A percentile compares a stretch with the other conserved stretches of the same genome.
Evolutionary conservation across 2,113 vertebrate genomes (phyloP).

Genomic region (Tichodroma muraria): DNA sequence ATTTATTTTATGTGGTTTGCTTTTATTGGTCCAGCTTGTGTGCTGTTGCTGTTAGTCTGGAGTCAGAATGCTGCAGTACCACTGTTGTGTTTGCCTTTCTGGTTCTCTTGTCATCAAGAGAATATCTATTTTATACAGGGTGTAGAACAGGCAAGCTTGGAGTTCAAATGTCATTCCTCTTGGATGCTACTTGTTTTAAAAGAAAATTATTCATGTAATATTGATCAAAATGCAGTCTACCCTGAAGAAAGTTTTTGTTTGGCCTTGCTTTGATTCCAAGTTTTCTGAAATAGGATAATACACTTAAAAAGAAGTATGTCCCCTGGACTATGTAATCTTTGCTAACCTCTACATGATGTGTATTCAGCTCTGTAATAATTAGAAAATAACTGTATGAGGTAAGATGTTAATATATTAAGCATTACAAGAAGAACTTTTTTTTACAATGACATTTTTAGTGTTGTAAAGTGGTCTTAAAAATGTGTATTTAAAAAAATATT

Average conservation of each 20-base stretch:
- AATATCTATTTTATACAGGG: not conserved
- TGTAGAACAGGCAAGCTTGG: not conserved
- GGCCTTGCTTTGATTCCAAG: not conserved
- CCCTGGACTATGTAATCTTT: not conserved
- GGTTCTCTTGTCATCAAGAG: not conserved
- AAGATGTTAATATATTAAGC: not conserved
- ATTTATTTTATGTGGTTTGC: not conserved
- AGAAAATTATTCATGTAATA: not conserved
- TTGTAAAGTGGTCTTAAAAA: not conserved
- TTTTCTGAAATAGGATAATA: not conserved
- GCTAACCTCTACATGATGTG: not conserved
- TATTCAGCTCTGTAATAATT: not conserved
- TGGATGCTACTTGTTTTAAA: not conserved
- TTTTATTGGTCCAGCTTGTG: not conserved
- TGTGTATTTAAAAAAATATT: not conserved
- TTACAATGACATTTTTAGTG: not conserved
- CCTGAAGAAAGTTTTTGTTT: not conserved
- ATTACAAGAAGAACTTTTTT: not conserved
- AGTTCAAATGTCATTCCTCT: not conserved
- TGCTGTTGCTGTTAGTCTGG: not conserved
- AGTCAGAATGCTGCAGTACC: not conserved
- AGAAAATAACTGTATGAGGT: constrained; percentile 8
- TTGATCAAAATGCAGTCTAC: not conserved
- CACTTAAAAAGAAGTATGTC: not conserved
- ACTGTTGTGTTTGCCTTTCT: not conserved